Evolutionary conservation across 2,888 invertebrate genomes (phyloP).

Genomic region (Agrilus mali): DNA sequence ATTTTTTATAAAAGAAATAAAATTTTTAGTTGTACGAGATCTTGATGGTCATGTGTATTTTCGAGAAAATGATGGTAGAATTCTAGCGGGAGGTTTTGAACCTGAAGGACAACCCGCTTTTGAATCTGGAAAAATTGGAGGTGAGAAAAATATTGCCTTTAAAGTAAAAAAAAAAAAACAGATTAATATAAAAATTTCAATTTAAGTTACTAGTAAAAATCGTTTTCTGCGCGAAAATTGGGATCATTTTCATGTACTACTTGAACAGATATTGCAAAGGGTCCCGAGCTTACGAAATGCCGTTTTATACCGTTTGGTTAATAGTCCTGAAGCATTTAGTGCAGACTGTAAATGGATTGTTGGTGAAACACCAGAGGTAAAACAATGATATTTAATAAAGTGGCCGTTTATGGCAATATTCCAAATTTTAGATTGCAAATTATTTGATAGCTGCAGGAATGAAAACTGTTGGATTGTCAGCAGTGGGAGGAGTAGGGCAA

Average conservation of each 20-base stretch:
- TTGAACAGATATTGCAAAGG: constrained; percentile 73
- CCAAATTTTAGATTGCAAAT: constrained; percentile 54
- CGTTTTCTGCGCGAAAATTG: constrained; percentile 76
- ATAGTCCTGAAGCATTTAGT: constrained; percentile 89
- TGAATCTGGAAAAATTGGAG: constrained; percentile 58
- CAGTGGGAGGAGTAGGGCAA: constrained; percentile 90
- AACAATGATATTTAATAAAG: constrained; percentile 20
- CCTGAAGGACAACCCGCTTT: constrained; percentile 82
- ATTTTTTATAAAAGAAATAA: constrained; percentile 2
- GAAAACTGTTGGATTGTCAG: constrained; percentile 91
- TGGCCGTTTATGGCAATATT: no score
- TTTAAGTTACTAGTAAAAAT: constrained; percentile 44
- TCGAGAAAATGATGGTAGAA: constrained; percentile 70
- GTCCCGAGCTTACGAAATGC: constrained; percentile 68
- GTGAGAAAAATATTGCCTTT: constrained; percentile 24
- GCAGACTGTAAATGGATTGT: constrained; percentile 95
- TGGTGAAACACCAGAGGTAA: constrained; percentile 85
- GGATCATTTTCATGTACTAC: constrained; percentile 88
- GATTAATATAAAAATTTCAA: no score
- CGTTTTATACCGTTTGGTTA: constrained; percentile 66
- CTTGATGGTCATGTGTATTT: constrained; percentile 81
- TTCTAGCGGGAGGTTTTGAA: constrained; percentile 86
- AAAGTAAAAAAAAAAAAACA: no score
- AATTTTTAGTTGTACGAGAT: constrained; percentile 60
- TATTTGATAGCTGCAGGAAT: constrained; percentile 91